Conservation (phyloP, 2,797 vertebrate species). For the Urocyon cinereoargenteus region DNA sequence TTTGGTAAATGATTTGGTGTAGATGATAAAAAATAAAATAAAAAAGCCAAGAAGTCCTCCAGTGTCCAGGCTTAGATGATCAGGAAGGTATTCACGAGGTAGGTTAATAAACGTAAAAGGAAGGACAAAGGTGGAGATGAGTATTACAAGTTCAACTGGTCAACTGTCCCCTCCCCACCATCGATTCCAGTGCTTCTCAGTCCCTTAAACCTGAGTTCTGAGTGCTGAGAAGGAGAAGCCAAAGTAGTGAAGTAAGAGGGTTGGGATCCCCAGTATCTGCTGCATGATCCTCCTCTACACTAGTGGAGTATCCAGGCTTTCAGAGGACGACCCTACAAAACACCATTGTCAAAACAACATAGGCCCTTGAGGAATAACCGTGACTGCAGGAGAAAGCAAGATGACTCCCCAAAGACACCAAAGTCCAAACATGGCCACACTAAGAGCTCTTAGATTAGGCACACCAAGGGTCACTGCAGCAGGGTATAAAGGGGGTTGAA, state of each 20-base stretch:
- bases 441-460: neutral
- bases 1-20: neutral
- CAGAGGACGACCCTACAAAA: too few relatives aligned
- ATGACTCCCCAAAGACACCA: too few relatives aligned
- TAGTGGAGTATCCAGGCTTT: too few relatives aligned
- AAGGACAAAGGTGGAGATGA: neutral
- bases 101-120: neutral
- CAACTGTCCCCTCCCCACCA: neutral
- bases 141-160: neutral
- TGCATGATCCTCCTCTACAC: neutral
- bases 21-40: neutral
- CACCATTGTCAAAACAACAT: neutral
- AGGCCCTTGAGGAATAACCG: neutral
- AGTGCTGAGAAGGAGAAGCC: neutral
- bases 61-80: neutral
- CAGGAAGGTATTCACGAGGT: neutral
- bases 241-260: neutral
- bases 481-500: rapidly evolving
- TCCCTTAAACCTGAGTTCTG: neutral
- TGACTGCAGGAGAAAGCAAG: neutral
- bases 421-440: neutral
- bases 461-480: rapidly evolving
- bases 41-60: neutral
- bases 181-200: neutral
- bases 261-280: neutral